Percentiles rank a stretch among this genome's conserved stretches.
These are phyloP conservation scores for Sarcophilus harrisii DNA, from an alignment of 2,797 vertebrate genomes.

Conservation along the genomic window DNA sequence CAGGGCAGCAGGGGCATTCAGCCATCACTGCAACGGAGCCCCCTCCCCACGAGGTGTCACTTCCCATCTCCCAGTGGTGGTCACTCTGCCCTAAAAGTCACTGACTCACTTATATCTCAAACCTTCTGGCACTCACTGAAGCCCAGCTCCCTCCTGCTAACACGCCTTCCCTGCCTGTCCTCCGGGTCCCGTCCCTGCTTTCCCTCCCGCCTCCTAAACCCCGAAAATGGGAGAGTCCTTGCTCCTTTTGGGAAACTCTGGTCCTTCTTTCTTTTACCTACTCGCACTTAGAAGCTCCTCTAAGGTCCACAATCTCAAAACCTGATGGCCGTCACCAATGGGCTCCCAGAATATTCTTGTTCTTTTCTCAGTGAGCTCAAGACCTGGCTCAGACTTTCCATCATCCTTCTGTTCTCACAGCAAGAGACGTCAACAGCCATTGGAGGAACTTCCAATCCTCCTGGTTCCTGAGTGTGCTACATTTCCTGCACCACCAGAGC, in stretches of 20 bases:
- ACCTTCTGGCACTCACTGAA: neutral
- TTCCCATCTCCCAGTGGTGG: no score
- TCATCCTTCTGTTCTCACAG: neutral
- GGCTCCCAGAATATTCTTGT: neutral
- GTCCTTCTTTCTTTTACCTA: neutral
- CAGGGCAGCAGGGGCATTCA: neutral
- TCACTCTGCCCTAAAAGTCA: neutral
- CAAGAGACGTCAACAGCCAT: neutral
- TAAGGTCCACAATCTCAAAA: neutral
- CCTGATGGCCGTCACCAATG: neutral
- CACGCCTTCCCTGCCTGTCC: no score
- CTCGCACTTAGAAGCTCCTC: no score
- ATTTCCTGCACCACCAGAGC: neutral
- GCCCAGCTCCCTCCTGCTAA: no score
- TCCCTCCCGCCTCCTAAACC: no score
- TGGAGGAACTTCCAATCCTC: neutral
- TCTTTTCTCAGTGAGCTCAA: neutral
- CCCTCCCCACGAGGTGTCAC: no score
- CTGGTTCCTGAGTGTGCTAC: no score
- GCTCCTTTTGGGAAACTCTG: no score
- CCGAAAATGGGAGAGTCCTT: neutral
- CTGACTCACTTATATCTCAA: neutral
- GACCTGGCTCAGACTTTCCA: neutral
- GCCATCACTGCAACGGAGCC: neutral
- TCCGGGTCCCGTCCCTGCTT: no score